These are phyloP conservation scores for Drosophila cracens DNA, from an alignment of 2,888 invertebrate genomes.

Conservation along the genomic window DNA sequence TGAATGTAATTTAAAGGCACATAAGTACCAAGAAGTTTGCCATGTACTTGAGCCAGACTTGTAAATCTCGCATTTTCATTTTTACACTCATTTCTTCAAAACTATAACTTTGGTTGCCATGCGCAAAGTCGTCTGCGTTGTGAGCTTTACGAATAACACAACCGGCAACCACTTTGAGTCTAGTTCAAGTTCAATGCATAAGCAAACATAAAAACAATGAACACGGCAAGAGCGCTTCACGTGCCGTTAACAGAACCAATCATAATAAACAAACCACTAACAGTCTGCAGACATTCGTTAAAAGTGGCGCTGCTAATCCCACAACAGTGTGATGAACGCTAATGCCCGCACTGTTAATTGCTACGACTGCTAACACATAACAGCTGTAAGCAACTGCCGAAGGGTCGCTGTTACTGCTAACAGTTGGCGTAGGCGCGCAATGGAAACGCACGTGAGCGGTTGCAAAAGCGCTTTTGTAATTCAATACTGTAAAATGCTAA, in stretches of 20 bases:
- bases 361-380: not conserved
- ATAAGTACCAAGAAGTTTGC: not conserved
- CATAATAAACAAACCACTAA: constrained; percentile 25
- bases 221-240: not conserved
- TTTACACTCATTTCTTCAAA: not conserved
- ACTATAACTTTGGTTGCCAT: constrained; percentile 5
- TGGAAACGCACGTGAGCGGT: constrained; percentile 36
- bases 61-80: not conserved
- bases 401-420: constrained; percentile 1
- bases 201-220: constrained; percentile 19
- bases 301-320: constrained; percentile 6
- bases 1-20: not conserved
- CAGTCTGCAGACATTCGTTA: constrained; percentile 20
- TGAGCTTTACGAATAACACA: constrained; percentile 18
- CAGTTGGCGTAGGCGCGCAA: constrained; percentile 34
- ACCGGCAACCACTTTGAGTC: constrained; percentile 36
- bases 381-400: constrained; percentile 7
- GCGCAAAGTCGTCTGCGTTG: constrained; percentile 7
- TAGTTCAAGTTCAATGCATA: constrained; percentile 74
- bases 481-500: not conserved
- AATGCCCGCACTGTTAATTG: not conserved
- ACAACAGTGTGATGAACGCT: not conserved
- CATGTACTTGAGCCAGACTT: not conserved
- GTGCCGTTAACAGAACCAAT: constrained; percentile 18
- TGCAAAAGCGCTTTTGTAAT: not conserved